Evolutionary conservation across 2,888 invertebrate species (phyloP), one percentile per base, ranked within the genome.

Genomic region (Vannuccia rotundouncinata): DNA sequence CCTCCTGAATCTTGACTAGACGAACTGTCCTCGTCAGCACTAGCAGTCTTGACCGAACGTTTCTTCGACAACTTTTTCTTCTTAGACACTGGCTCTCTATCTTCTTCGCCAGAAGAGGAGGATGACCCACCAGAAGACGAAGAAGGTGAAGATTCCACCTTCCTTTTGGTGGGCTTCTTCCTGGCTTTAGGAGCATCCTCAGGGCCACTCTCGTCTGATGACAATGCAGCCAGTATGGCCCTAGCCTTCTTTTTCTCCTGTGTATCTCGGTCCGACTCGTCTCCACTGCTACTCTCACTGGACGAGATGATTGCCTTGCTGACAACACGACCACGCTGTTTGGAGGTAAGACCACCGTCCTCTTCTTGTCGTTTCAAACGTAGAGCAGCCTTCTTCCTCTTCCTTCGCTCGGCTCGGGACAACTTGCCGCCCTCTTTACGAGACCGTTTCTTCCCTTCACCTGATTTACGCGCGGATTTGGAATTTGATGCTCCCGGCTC

Each of bases 301-400:
- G 95, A 95, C 0, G 95, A 96, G 83, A 97, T 95, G 0, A 94
- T 95, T 81, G 93, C 96, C 87, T 96, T 96, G 0, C 96, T 96
- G 0, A 95, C 92, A 86, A 95, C 93, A 85, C 94, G 92, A 83
- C 92, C 91, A 74, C 94, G 92, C 86, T 95, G 94, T 88, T 94
- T 95, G 5, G 92, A 91, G 59, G 93, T 91, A 80, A 93, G 91
- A 28, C 93, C 93, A 83, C 92, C 92, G 25, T 45, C 45, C 45
- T 45, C 45, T 45, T 45, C 10, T 45, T 17, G 45, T 17, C 17
- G 5, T 17, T 5, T 13, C 17, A 5, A 17, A 17, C 5, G 5
- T 5, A 17, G 10, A 5, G 45, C 45, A 5, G 5, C 17, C 45
- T 45, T 45, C 10, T 17, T 5, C 45, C 17, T 17, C 45, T 45